Percentiles rank a stretch among this genome's conserved stretches.
phyloP scores from a whole-genome alignment of 2,888 invertebrate genomes.

The Tortrix viridana region DNA sequence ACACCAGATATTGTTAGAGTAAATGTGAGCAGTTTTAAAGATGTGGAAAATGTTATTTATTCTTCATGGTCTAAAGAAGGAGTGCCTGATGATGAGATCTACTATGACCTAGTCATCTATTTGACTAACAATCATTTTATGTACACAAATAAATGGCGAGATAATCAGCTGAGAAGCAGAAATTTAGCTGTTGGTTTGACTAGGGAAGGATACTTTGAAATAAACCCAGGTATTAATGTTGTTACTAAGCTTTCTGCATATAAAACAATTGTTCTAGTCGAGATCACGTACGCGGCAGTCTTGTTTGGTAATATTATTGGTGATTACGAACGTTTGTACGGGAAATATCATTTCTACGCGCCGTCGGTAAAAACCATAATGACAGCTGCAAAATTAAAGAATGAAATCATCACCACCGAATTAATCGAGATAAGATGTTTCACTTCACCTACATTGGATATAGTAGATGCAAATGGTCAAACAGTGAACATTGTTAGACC shows the following conservation, averaged over 20 bases:
- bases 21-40: constrained; percentile 46
- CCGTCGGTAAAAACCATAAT: constrained; percentile 61
- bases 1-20: constrained; percentile 48
- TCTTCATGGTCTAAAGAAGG: constrained; percentile 59
- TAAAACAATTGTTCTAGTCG: constrained; percentile 56
- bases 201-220: constrained; percentile 47
- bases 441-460: constrained; percentile 55
- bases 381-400: constrained; percentile 58
- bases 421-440: constrained; percentile 60
- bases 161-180: constrained; percentile 44
- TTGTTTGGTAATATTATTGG: constrained; percentile 59
- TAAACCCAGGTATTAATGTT: constrained; percentile 55
- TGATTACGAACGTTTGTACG: constrained; percentile 60
- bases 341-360: constrained; percentile 69
- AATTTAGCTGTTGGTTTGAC: constrained; percentile 50
- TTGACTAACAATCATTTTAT: constrained; percentile 48
- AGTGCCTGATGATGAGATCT: constrained; percentile 53
- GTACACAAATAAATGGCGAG: constrained; percentile 59
- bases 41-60: constrained; percentile 53
- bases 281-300: constrained; percentile 55
- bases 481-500: constrained; percentile 22
- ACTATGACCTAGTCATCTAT: constrained; percentile 52
- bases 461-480: constrained; percentile 55
- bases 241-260: constrained; percentile 53
- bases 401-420: constrained; percentile 60